phyloP scores from a whole-genome alignment of 2,888 invertebrate genomes.

The Drosophila mimetica region DNA sequence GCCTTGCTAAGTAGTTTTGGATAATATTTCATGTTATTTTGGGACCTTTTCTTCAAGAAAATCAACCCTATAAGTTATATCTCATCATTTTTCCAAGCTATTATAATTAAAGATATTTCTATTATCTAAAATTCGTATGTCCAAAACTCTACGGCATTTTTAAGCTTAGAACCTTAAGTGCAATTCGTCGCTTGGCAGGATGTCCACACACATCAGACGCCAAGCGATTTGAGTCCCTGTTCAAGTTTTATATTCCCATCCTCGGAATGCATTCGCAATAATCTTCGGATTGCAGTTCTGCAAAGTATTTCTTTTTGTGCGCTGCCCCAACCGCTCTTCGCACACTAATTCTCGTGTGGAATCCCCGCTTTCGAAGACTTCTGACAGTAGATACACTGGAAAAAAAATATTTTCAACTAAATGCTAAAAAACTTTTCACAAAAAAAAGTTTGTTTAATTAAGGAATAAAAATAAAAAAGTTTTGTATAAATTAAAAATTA shows the following conservation, averaged over 20 bases:
- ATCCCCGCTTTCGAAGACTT: slow-evolving; percentile 26
- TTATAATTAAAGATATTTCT: no score
- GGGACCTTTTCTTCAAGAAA: no score
- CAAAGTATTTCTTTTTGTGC: slow-evolving; percentile 33
- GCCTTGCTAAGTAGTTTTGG: no score
- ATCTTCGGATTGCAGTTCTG: slow-evolving; percentile 40
- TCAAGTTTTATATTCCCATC: slow-evolving; percentile 24
- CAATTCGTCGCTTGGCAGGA: slow-evolving; percentile 9
- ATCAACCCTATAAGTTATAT: no score
- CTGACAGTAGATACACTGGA: slow-evolving; percentile 10
- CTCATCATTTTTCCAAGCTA: no score
- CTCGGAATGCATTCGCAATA: slow-evolving; percentile 40
- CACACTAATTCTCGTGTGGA: slow-evolving; percentile 42
- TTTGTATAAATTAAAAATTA: no score
- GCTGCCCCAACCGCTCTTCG: slow-evolving; percentile 6
- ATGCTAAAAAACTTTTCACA: no score
- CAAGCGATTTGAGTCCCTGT: slow-evolving; percentile 17
- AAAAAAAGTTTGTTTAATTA: no score
- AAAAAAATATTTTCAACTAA: not conserved
- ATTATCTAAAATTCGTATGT: not conserved
- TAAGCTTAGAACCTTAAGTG: slow-evolving; percentile 1
- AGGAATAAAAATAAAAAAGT: no score
- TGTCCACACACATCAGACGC: slow-evolving; percentile 15
- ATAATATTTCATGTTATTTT: no score
- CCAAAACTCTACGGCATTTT: not conserved